These are phyloP conservation scores for Drosophila subquinaria DNA, from an alignment of 2,888 invertebrate species.

Conservation along the genomic window DNA sequence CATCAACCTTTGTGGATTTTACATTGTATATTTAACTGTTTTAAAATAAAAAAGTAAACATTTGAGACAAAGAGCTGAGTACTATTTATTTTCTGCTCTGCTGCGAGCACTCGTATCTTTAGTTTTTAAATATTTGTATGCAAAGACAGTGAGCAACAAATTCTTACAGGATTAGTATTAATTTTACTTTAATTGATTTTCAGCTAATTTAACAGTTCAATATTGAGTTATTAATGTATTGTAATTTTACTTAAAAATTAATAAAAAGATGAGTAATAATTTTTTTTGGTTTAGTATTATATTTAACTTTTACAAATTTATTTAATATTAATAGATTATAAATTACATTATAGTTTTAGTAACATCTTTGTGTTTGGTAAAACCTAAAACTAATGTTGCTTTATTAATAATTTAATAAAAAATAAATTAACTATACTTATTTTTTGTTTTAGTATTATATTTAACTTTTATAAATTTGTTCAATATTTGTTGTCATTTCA, in stretches of 20 bases:
- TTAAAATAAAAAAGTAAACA: conserved; percentile 39
- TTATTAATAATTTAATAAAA: not conserved
- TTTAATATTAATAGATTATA: too few relatives aligned
- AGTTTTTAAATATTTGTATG: conserved; percentile 1
- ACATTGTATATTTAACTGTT: conserved; percentile 24
- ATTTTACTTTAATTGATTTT: too few relatives aligned
- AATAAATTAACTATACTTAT: too few relatives aligned
- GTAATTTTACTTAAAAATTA: too few relatives aligned
- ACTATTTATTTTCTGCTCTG: conserved; percentile 37
- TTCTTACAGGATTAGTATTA: not conserved
- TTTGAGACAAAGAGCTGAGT: conserved; percentile 29
- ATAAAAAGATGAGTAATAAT: too few relatives aligned
- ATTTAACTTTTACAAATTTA: too few relatives aligned
- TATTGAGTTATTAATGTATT: too few relatives aligned
- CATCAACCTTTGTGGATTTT: conserved; percentile 41
- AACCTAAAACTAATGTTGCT: too few relatives aligned
- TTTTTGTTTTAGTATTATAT: not conserved
- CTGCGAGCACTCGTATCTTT: conserved; percentile 5
- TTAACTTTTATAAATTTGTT: not conserved
- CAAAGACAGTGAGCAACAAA: not conserved
- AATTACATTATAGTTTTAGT: too few relatives aligned
- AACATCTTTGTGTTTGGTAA: not conserved
- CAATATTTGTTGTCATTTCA: too few relatives aligned
- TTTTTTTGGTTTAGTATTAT: too few relatives aligned
- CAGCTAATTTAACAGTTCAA: too few relatives aligned